Base-by-base conservation (phyloP, 2,797 vertebrate species). In the Chaetodon trifasciatus region DNA sequence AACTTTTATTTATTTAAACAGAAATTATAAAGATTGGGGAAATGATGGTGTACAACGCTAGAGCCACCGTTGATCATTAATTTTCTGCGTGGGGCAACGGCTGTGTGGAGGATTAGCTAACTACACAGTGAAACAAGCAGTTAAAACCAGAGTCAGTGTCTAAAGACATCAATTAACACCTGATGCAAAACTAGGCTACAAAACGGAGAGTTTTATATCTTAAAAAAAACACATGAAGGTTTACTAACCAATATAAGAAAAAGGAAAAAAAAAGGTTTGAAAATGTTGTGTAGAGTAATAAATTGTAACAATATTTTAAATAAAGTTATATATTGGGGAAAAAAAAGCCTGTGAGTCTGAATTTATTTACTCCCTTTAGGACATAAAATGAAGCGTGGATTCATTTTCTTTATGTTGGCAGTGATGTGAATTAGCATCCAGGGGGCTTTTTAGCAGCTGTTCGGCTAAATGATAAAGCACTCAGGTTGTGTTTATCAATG, bases 281-380 rank as follows among this genome's bases (percentile, higher is more conserved):
- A 96, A 94, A 95, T 96, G 95, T 96, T 95, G 96, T 97, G 96
- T 96, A 96, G 96, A 97, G 96, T 97, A 96, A 98, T 97, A 97
- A 97, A 97, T 97, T 97, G 97, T 98, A 98, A 97, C 96, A 97
- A 96, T 97, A 97, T 98, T 98, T 98, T 98, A 98, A 98, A 98
- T 98, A 98, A 98, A 98, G 96, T 93, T 94, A 97, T 96, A 97
- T 97, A 97, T 97, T 97, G 97, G 94, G 95, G 93, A 92, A 71
- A 64, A 76, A 76, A 82, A 58, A 67, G 16, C 47, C 47, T 76
- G 56, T 72, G 23, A 0, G 24, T 81, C 49, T 88, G 77, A 32
- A 12, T 71, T 86, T 74, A 64, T 86, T 91, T 76, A n/a, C 9
- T 77, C 8, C 39, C 6, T 35, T 0, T 13, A 4, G 3, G 39